phyloP scores from a whole-genome alignment of 2,888 invertebrate genomes.

The Toxonevra muliebris region DNA sequence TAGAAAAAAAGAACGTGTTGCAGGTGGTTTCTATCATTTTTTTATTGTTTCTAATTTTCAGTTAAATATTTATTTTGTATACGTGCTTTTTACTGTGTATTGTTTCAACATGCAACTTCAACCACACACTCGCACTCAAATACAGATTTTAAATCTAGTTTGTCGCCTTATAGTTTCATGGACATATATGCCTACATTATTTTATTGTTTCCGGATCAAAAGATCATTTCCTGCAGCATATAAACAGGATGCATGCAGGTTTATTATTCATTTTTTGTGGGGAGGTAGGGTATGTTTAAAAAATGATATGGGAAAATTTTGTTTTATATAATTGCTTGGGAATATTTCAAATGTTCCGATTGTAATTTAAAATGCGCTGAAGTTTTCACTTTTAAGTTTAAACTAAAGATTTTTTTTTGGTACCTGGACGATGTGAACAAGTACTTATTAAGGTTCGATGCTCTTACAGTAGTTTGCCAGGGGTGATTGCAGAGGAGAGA shows the following conservation, averaged over 20 bases:
- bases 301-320: slow-evolving; percentile 41
- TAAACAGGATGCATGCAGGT: slow-evolving; percentile 50
- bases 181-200: slow-evolving; percentile 39
- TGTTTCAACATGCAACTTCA: no score
- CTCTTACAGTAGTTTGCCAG: no score
- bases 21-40: slow-evolving; percentile 55
- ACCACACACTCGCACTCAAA: no score
- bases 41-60: no score
- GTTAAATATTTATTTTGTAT: slow-evolving; percentile 39
- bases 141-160: slow-evolving; percentile 26
- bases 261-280: neutral
- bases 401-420: no score
- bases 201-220: slow-evolving; percentile 63
- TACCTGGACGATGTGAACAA: no score
- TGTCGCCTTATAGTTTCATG: slow-evolving; percentile 31
- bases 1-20: slow-evolving; percentile 28
- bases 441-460: no score
- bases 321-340: slow-evolving; percentile 24
- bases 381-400: no score
- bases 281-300: neutral
- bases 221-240: slow-evolving; percentile 61
- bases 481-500: no score
- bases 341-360: slow-evolving; percentile 1
- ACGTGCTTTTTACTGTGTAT: slow-evolving; percentile 14
- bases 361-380: no score